Conservation (phyloP, 2,888 invertebrate species). For the Drepanosiphum platanoidis region DNA sequence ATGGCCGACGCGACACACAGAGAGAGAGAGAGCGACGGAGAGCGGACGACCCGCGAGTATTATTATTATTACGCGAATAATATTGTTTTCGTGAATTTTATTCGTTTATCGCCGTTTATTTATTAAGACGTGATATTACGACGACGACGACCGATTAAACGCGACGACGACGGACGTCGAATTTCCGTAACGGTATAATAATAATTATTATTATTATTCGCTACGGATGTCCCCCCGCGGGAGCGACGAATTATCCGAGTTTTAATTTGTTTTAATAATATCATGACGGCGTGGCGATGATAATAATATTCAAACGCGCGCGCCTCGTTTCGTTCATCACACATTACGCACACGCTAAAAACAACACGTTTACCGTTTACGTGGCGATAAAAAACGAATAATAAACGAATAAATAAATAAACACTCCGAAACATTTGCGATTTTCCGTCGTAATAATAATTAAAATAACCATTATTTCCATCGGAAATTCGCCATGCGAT, state of each 20-base stretch:
- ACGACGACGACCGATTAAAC: background rate
- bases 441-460: no score
- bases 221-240: constrained; percentile 1
- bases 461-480: no score
- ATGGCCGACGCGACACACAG: no score
- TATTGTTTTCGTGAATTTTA: no score
- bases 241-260: constrained; percentile 1
- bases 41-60: background rate
- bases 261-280: constrained; percentile 44
- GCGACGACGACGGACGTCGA: background rate
- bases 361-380: background rate
- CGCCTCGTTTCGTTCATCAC: constrained; percentile 19
- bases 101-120: background rate
- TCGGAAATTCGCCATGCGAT: no score
- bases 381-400: background rate
- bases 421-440: no score
- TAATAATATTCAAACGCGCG: no score
- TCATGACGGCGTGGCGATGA: background rate
- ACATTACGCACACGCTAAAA: background rate
- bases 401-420: background rate
- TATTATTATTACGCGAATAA: background rate
- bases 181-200: background rate
- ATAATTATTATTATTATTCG: background rate
- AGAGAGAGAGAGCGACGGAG: background rate
- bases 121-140: background rate